A percentile compares a stretch with the other conserved stretches of the same genome.
Evolutionary conservation across 2,888 invertebrate genomes (phyloP).

Genomic region (Mythimna albipuncta): DNA sequence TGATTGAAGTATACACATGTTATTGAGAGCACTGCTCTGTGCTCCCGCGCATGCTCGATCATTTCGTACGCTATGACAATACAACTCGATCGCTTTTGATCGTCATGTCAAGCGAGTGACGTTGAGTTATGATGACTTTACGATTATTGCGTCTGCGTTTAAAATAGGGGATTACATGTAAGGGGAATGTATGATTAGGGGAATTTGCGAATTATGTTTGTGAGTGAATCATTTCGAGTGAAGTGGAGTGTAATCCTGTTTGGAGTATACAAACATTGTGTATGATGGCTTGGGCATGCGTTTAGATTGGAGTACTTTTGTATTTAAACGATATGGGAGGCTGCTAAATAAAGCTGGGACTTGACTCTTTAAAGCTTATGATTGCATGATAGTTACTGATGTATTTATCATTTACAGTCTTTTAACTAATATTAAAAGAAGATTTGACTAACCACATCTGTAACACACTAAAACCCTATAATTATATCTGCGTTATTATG

Average conservation of each 20-base stretch:
- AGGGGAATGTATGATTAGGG: constrained; percentile 32
- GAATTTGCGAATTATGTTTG: constrained; percentile 20
- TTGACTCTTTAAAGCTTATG: no score
- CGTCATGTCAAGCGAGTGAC: constrained; percentile 39
- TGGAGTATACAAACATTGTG: constrained; percentile 37
- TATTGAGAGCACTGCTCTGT: constrained; percentile 54
- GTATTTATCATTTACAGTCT: no score
- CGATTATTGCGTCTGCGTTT: constrained; percentile 37
- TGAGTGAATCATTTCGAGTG: constrained; percentile 31
- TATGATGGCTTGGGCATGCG: constrained; percentile 10
- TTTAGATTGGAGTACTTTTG: constrained; percentile 2
- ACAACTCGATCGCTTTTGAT: constrained; percentile 39
- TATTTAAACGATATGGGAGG: neutral
- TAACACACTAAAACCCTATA: no score
- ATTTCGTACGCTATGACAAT: constrained; percentile 36
- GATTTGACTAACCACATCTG: no score
- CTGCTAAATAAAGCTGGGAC: neutral
- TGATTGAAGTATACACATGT: constrained; percentile 55
- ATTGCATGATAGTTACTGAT: neutral
- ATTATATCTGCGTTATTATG: no score
- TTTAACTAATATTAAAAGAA: no score
- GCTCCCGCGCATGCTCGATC: constrained; percentile 47
- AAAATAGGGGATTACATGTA: constrained; percentile 19
- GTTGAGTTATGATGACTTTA: constrained; percentile 53
- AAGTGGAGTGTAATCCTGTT: constrained; percentile 23